Base-by-base conservation (phyloP, 2,797 vertebrate species). In the Bradypodion ventrale region DNA sequence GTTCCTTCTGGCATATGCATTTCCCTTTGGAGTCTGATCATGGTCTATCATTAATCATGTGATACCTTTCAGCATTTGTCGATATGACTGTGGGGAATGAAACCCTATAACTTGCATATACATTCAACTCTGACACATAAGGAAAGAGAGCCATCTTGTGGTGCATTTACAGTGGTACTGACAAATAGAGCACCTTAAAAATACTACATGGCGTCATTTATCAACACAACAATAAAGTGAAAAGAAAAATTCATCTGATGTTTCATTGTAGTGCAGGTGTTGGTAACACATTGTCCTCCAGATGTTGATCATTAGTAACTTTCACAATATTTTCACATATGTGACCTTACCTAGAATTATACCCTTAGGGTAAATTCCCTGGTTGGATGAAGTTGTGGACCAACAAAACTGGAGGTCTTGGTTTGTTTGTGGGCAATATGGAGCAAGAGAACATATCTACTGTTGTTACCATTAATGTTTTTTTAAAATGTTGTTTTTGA, bases 141-240 rank as follows among this genome's bases (percentile, higher is more conserved):
- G 78, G 79, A 70, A 78, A 90, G 85, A 10, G 90, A 74, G 88
- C 88, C 95, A 93, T 76, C 94, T 91, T 21, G 89, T 93, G 95
- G 91, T 77, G 62, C 4, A 1, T 13, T 76, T 59, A 13, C 5
- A 27, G 2, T 46, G 59, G 5, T 66, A 63, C 82, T 66, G 42
- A 15, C 56, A 77, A 23, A 49, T 1, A 0, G 5, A 1, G 21
- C n/a, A 29, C 46, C 69, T 49, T 0, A 0, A 8, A 0, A 0
- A 0, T 0, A 8, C 0, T 23, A 49, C 29, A 15, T 7, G 15
- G 13, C 42, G 27, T 59, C 4, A 66, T 68, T 85, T 56, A 56
- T 56, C 5, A 56, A 66, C 10, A 35, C 60, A 60, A n/a, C 27
- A 9, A 69, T 68, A 21, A 65, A 42, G 25, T 74, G 42, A 19